These are phyloP conservation scores for Octopus bimaculoides DNA, from an alignment of 1,140 invertebrate genomes.

Conservation along the genomic window DNA sequence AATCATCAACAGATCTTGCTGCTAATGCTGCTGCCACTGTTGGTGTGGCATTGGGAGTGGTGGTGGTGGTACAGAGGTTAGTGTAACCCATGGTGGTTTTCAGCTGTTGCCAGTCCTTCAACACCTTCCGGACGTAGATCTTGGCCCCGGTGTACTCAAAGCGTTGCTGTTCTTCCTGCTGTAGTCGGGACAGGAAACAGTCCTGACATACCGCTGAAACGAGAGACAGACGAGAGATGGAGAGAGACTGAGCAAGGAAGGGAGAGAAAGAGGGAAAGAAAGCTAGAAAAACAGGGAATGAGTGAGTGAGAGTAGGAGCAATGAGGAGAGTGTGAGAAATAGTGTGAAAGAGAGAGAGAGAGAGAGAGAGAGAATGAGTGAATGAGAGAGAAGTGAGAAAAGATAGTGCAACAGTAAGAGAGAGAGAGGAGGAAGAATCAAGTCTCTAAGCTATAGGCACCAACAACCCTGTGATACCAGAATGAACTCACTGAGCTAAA, in stretches of 20 bases:
- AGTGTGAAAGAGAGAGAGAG: neutral
- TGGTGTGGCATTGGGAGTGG: conserved; percentile 34
- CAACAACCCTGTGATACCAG: too few relatives aligned
- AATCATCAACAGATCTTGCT: neutral
- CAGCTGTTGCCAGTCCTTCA: conserved; percentile 18
- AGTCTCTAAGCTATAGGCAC: too few relatives aligned
- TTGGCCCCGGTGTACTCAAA: conserved; percentile 47
- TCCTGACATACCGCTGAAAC: conserved; percentile 46
- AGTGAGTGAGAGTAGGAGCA: neutral
- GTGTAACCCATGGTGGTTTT: conserved; percentile 15
- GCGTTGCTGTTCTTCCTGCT: conserved; percentile 42
- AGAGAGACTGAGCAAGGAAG: neutral
- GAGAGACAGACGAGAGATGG: conserved; percentile 13
- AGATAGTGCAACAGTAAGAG: too few relatives aligned
- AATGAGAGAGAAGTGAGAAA: neutral
- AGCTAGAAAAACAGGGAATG: conserved; percentile 16
- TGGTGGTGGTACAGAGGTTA: conserved; percentile 20
- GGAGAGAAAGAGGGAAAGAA: neutral
- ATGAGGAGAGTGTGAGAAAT: neutral
- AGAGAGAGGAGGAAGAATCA: too few relatives aligned
- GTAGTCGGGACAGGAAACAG: conserved; percentile 43
- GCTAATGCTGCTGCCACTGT: conserved; percentile 26
- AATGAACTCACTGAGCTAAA: too few relatives aligned
- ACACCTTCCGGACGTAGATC: conserved; percentile 54
- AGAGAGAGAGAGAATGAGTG: neutral